Evolutionary conservation across 2,113 vertebrate species (phyloP), one percentile per base, ranked within the genome.

Genomic region (Dromaius novaehollandiae): DNA sequence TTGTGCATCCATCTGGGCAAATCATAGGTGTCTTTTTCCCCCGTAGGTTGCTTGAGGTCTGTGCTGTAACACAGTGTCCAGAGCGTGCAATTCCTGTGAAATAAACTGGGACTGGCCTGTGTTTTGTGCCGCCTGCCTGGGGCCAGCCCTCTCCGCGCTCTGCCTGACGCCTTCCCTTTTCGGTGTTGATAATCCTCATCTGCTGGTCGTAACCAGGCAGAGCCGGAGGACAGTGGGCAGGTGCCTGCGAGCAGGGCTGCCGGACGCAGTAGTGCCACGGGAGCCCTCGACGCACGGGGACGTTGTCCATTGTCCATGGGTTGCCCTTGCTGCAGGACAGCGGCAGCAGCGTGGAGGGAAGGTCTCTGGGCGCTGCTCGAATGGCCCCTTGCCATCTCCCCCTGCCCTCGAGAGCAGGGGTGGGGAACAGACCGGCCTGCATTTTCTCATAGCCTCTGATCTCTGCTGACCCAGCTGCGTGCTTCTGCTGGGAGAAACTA

Each of bases 371-470:
- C 82, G 34, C 32, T 4, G 1, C 14, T 48, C 82, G 36, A 60
- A 60, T 83, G 61, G 61, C 88, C 46, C 55, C 0, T 0, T 42
- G 28, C 24, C 26, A n/a, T 69, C 4, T 82, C 75, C 85, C 2
- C 10, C 19, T 88, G 16, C 46, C 19, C 38, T 64, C 2, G 84
- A 66, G 32, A 82, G 46, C 86, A 76, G 26, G 61, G n/a, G 42
- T 96, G 87, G 53, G 64, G 89, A 97, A 93, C 8, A 0, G 82
- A 58, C 87, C 70, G 66, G 53, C 75, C 82, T 86, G 96, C 90
- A 21, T 85, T 96, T 96, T 97, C 95, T 95, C 93, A 89, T 74
- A 93, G 93, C 94, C 94, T 95, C 84, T 97, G 95, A 95, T 96
- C 94, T 91, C 78, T 94, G 94, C 92, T 97, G 97, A 96, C 92